A percentile compares a stretch with the other conserved stretches of the same genome.
Conservation (phyloP, 2,888 invertebrate species). For the Callyntrura sp. region DNA sequence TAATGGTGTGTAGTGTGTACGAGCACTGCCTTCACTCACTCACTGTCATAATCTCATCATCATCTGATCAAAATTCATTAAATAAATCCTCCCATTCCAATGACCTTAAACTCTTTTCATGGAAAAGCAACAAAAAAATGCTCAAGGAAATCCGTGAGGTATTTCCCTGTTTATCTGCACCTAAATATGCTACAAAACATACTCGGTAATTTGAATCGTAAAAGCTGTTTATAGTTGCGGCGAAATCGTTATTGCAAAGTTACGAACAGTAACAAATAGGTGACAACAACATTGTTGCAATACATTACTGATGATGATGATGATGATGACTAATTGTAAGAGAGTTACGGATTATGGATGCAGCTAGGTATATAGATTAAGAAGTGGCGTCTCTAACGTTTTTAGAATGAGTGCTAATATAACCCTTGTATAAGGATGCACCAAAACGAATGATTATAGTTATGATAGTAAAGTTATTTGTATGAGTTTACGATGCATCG, state of each 20-base stretch:
- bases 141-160: constrained; percentile 34
- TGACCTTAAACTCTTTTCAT: constrained; percentile 71
- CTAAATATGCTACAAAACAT: neutral
- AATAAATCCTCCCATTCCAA: constrained; percentile 53
- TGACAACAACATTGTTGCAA: too few relatives aligned
- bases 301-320: too few relatives aligned
- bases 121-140: constrained; percentile 45
- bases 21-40: neutral
- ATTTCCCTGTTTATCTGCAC: constrained; percentile 13
- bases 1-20: too few relatives aligned
- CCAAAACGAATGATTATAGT: too few relatives aligned
- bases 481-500: too few relatives aligned
- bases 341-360: too few relatives aligned
- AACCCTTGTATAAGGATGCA: too few relatives aligned
- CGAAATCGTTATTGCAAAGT: constrained; percentile 11
- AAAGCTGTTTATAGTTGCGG: neutral
- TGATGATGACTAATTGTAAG: too few relatives aligned
- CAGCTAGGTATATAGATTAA: too few relatives aligned
- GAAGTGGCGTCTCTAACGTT: too few relatives aligned
- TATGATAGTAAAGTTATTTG: too few relatives aligned
- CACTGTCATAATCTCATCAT: neutral
- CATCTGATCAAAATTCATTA: constrained; percentile 39
- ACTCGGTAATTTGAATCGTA: neutral
- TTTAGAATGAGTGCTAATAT: too few relatives aligned
- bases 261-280: neutral